Conservation (phyloP, 2,113 vertebrate genomes). For the Mesoclemmys tuberculata region DNA sequence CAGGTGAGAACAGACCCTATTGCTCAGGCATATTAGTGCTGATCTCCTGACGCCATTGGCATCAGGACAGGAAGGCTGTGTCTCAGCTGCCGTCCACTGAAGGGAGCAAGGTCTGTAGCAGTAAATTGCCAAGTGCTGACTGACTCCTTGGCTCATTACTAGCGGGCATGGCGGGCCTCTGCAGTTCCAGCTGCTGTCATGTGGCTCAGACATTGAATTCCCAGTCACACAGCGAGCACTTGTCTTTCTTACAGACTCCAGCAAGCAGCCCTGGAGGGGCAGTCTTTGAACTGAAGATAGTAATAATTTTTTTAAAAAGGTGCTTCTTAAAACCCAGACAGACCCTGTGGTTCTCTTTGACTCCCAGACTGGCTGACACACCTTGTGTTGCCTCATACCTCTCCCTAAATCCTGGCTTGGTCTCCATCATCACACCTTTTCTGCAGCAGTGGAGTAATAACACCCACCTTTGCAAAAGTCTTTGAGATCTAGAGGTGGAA, state of each 20-base stretch:
- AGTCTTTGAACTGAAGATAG: neutral
- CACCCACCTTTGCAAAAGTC: neutral
- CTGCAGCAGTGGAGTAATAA: neutral
- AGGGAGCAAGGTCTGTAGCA: neutral
- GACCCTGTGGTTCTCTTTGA: neutral
- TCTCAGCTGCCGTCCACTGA: neutral
- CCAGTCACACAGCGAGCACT: neutral
- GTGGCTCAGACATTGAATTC: neutral
- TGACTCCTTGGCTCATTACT: neutral
- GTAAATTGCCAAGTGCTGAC: neutral
- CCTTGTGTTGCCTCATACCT: neutral
- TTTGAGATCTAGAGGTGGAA: neutral
- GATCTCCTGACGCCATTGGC: neutral
- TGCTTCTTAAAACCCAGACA: neutral
- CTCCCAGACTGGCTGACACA: neutral
- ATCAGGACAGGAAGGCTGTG: neutral
- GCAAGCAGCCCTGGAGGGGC: neutral
- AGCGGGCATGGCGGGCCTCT: neutral
- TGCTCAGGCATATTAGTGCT: neutral
- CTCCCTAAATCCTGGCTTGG: neutral
- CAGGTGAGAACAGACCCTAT: neutral
- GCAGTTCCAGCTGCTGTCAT: neutral
- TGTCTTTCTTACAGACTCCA: neutral
- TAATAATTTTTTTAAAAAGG: neutral
- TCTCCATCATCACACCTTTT: neutral